Conservation (phyloP, 2,888 invertebrate genomes). For the Meta bourneti region DNA sequence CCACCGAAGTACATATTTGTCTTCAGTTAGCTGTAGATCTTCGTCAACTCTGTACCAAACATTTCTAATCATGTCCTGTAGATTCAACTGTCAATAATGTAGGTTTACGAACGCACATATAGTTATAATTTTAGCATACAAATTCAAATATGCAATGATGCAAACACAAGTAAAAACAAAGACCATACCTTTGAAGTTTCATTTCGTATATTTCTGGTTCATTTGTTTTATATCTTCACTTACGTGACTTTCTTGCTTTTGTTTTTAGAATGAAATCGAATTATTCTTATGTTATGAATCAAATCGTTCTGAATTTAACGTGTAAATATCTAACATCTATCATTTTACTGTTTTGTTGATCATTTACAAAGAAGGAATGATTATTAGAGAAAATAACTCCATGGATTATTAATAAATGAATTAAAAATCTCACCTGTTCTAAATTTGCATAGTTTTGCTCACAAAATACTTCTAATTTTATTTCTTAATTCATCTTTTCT, state of each 20-base stretch:
- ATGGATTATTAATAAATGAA: too few relatives aligned
- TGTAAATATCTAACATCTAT: too few relatives aligned
- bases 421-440: background rate
- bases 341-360: too few relatives aligned
- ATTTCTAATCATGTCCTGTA: constrained; percentile 56
- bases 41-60: constrained; percentile 53
- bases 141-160: constrained; percentile 14
- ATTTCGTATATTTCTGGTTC: background rate
- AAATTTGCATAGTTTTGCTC: background rate
- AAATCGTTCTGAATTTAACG: too few relatives aligned
- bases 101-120: constrained; percentile 70
- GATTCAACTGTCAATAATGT: constrained; percentile 50
- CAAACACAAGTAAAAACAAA: background rate
- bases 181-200: background rate
- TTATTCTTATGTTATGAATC: too few relatives aligned
- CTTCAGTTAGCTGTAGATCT: constrained; percentile 71
- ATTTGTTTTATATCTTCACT: too few relatives aligned
- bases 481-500: background rate
- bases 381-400: too few relatives aligned
- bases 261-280: too few relatives aligned
- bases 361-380: too few relatives aligned
- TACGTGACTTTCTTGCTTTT: too few relatives aligned
- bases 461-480: background rate
- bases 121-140: constrained; percentile 50
- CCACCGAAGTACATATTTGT: constrained; percentile 53